Evolutionary conservation across 2,888 invertebrate species (phyloP).

Genomic region (Drosophila koepferae): DNA sequence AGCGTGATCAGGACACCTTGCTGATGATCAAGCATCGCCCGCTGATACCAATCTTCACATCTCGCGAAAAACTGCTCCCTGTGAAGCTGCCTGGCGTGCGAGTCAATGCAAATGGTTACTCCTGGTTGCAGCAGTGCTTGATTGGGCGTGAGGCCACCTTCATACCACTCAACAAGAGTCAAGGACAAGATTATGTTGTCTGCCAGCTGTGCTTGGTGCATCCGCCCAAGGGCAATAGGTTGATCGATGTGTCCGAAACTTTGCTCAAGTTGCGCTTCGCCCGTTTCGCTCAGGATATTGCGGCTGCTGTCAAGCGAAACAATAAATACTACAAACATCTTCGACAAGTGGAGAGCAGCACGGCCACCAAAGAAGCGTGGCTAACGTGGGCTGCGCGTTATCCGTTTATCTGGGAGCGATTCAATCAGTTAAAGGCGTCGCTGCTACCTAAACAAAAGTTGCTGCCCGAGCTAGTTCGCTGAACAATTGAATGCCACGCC

Average conservation of each 20-base stretch:
- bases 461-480: constrained; percentile 84
- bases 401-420: constrained; percentile 76
- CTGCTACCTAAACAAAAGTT: constrained; percentile 80
- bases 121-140: constrained; percentile 86
- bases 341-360: constrained; percentile 72
- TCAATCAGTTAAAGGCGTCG: constrained; percentile 68
- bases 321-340: constrained; percentile 82
- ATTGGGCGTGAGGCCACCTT: constrained; percentile 85
- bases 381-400: constrained; percentile 69
- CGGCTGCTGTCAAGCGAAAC: constrained; percentile 68
- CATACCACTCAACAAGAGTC: constrained; percentile 84
- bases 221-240: constrained; percentile 77
- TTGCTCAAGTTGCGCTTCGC: constrained; percentile 83
- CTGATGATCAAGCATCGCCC: constrained; percentile 80
- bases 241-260: constrained; percentile 83
- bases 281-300: constrained; percentile 70
- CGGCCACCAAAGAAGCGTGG: constrained; percentile 70
- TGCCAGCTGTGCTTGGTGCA: constrained; percentile 85
- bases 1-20: constrained; percentile 77
- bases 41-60: constrained; percentile 76
- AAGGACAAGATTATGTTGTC: constrained; percentile 83
- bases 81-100: constrained; percentile 82
- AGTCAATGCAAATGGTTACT: constrained; percentile 83
- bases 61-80: constrained; percentile 70
- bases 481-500: constrained; percentile 9